These are phyloP conservation scores for Enteromius anoplus DNA, from an alignment of 2,797 vertebrate genomes.

Conservation along the genomic window DNA sequence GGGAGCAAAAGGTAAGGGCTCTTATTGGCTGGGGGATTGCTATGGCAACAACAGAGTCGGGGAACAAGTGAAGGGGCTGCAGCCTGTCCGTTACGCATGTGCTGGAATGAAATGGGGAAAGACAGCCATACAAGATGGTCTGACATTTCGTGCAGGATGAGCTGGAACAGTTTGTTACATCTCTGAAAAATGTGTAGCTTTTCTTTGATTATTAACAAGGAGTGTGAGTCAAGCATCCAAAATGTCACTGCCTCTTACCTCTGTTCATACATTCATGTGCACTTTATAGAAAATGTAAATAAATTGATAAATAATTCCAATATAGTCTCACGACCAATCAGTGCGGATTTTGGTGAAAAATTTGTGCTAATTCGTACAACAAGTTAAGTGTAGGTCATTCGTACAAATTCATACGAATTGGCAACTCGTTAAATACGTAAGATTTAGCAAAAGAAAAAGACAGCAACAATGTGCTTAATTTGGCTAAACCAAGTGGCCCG, in stretches of 20 bases:
- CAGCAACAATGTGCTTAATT: neutral
- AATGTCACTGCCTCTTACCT: neutral
- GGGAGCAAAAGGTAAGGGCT: conserved; percentile 71
- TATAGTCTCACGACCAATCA: no score
- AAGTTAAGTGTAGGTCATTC: no score
- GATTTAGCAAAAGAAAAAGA: neutral
- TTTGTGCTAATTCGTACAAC: no score
- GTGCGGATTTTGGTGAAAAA: no score
- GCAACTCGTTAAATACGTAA: no score
- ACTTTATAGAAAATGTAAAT: neutral
- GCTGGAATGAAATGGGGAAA: conserved; percentile 50
- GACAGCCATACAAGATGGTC: conserved; percentile 5
- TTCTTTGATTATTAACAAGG: neutral
- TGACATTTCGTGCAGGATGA: conserved; percentile 8
- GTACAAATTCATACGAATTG: no score
- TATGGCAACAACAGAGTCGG: conserved; percentile 76
- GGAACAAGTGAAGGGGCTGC: conserved; percentile 48
- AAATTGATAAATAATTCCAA: neutral
- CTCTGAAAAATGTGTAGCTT: neutral
- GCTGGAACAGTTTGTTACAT: neutral
- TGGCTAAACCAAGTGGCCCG: neutral
- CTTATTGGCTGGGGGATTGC: conserved; percentile 78
- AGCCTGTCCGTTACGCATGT: conserved; percentile 42
- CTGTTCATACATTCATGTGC: neutral
- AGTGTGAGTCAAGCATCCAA: neutral